phyloP scores from a whole-genome alignment of 2,888 invertebrate genomes.

The Subacronicta megacephala region DNA sequence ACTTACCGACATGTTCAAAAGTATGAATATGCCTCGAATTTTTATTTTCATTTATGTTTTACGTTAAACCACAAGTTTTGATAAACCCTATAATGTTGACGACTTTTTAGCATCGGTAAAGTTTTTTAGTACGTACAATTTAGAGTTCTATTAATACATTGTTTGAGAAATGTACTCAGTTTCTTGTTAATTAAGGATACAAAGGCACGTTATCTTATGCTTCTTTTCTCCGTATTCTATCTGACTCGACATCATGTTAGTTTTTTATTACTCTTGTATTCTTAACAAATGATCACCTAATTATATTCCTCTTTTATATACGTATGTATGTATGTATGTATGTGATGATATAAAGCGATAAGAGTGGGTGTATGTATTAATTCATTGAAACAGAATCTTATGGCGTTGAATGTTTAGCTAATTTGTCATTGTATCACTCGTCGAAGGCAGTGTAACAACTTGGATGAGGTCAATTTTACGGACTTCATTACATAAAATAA shows the following conservation, averaged over 20 bases:
- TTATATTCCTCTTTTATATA: not conserved
- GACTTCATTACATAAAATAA: too few species aligned
- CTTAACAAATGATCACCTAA: slow-evolving; percentile 15
- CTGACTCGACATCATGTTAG: slow-evolving; percentile 21
- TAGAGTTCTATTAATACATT: slow-evolving; percentile 25
- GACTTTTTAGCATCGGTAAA: not conserved
- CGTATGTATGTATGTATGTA: too few species aligned
- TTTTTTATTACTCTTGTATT: slow-evolving; percentile 28
- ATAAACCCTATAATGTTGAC: slow-evolving; percentile 19
- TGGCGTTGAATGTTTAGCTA: too few species aligned
- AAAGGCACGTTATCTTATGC: slow-evolving; percentile 30
- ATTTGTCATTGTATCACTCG: too few species aligned
- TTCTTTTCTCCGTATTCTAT: slow-evolving; percentile 19
- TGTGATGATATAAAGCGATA: not conserved
- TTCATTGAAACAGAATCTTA: too few species aligned
- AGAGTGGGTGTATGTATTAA: not conserved
- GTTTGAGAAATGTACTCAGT: slow-evolving; percentile 36
- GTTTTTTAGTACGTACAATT: slow-evolving; percentile 10
- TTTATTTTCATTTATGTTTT: slow-evolving; percentile 4
- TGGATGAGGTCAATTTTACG: too few species aligned
- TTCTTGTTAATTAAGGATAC: slow-evolving; percentile 50
- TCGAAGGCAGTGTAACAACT: too few species aligned
- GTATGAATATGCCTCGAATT: slow-evolving; percentile 18
- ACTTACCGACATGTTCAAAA: slow-evolving; percentile 23
- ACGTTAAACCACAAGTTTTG: slow-evolving; percentile 7